Evolutionary conservation across 1,140 invertebrate species (phyloP), one percentile per base, ranked within the genome.

Genomic region (Drosophila lowei): DNA sequence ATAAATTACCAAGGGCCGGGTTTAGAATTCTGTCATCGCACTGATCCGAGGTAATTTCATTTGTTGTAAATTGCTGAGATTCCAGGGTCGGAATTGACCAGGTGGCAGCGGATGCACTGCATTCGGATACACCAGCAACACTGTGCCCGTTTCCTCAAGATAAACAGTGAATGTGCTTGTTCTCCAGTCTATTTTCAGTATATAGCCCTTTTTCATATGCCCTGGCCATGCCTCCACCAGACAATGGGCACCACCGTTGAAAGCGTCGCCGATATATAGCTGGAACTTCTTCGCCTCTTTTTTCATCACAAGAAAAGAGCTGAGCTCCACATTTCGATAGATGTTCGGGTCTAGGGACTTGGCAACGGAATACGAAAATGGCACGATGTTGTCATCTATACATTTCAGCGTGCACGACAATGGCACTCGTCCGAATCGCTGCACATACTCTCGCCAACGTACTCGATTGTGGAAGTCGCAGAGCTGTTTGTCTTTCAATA

Each of bases 311-410:
- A 95, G 94, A 91, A 97, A 96, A 38, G 34, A 38, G 11, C 8
- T 38, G 89, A 96, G 96, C 79, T 97, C 97, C 50, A 97, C 95
- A 91, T 98, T 98, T 57, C 97, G 93, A 91, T 97, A 98, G 72
- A 97, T 95, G 72, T 94, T 93, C 0, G 96, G 94, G 92, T 97
- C 95, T 34, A 98, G 90, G 1, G 96, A 95, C 92, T 97, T 97
- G 2, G 96, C 96, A 5, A 97, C 95, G 93, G 96, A 95, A 90
- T 96, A 98, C 9, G 96, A 95, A 91, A 98, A 96, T 18, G 97
- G 97, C n/a, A 95, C 94, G 15, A 94, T 92, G n/a, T 93, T 93
- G 15, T 49, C 56, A 0, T 75, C 21, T 2, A 90, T 41, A 7
- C 79, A 6, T 16, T 64, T 70, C 0, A 78, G 68, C 41, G 80